Base-by-base conservation (phyloP, 2,113 vertebrate genomes). In the Trematomus loennbergii region DNA sequence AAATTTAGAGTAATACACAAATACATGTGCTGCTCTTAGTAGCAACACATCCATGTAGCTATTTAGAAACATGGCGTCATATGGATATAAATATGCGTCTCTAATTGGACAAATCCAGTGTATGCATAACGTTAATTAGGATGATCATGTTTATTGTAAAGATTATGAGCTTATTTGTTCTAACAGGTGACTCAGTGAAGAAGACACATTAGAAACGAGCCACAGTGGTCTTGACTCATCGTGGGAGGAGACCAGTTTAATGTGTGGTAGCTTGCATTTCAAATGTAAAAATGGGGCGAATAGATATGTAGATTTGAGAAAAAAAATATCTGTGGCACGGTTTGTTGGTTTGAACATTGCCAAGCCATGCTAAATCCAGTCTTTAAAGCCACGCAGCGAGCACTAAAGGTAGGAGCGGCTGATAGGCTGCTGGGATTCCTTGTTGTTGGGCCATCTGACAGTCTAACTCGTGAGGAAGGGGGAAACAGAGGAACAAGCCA, bases 381-480 rank as follows among this genome's bases (percentile, higher is more conserved):
- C 91, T 92, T 91, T 89, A 89, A 94, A 92, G 90, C 77, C 89
- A 87, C 82, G 20, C 88, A 88, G 90, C 61, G 48, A 88, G 89
- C 88, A 89, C 80, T 84, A 91, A 93, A 94, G 89, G 91, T 87
- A 91, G 84, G 81, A 84, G 78, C 73, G 63, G 77, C 83, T 91
- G 92, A 93, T 93, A 88, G 85, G 84, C 86, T 88, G 85, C 78
- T 74, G 79, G 84, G 88, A 83, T 82, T 87, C 86, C 90, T 89
- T 95, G 93, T 94, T 91, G 90, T 93, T 81, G 73, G 75, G 85
- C 92, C 88, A 94, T 94, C 91, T 94, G 91, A 93, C 88, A 91
- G 92, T 87, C 89, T 78, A 90, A 91, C 85, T 85, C 81, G 2
- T 16, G 75, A 88, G 90, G 70, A 86, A 75, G 70, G 60, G 67